These are phyloP conservation scores for Agelastica alni DNA, from an alignment of 2,888 invertebrate genomes.

Conservation along the genomic window DNA sequence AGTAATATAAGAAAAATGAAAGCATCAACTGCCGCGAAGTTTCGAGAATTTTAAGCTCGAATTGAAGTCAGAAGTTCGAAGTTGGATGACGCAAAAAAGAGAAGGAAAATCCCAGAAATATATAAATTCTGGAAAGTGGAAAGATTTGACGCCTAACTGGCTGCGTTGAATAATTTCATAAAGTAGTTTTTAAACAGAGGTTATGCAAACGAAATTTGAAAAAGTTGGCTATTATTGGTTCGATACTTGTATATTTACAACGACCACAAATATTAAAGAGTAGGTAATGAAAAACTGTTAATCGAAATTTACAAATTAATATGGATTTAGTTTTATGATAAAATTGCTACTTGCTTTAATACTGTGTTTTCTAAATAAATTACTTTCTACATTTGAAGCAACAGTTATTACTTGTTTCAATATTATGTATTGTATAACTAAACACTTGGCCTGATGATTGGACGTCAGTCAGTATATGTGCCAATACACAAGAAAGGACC, in stretches of 20 bases:
- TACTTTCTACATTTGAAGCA: no score
- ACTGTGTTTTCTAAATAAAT: no score
- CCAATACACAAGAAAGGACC: no score
- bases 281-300: no score
- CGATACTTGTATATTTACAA: not conserved
- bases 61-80: not conserved
- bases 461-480: no score
- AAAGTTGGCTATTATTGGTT: not conserved
- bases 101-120: not conserved
- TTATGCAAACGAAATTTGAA: not conserved
- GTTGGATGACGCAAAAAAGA: not conserved
- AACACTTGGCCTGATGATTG: no score
- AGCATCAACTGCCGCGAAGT: not conserved
- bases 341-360: no score
- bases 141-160: conserved; percentile 1
- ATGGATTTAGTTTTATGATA: no score
- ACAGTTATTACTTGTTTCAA: no score
- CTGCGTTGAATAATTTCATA: conserved; percentile 9
- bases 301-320: no score
- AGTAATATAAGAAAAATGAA: not conserved
- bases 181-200: conserved; percentile 1
- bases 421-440: no score
- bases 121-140: not conserved
- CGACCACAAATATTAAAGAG: no score
- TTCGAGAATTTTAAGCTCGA: not conserved